phyloP scores from a whole-genome alignment of 2,888 invertebrate species.

The Taphrorychus bicolor region DNA sequence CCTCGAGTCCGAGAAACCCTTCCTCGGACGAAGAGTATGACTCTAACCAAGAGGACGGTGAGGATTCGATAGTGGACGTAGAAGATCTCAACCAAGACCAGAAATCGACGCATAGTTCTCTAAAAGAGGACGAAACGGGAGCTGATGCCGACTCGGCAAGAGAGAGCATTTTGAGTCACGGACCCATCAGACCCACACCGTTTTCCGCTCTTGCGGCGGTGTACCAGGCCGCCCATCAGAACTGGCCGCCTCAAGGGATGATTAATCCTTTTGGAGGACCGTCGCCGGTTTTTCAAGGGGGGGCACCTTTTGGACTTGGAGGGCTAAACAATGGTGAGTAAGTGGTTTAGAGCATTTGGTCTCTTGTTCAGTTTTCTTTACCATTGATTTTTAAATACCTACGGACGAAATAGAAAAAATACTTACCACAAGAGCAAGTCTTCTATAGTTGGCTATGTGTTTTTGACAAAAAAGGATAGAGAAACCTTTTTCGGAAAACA shows the following conservation, averaged over 20 bases:
- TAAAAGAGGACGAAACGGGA: constrained; percentile 54
- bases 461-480: too few relatives aligned
- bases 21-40: constrained; percentile 73
- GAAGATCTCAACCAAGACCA: constrained; percentile 74
- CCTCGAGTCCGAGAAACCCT: constrained; percentile 48
- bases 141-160: constrained; percentile 43
- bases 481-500: too few relatives aligned
- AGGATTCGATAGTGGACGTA: constrained; percentile 75
- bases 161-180: constrained; percentile 60
- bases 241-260: constrained; percentile 66
- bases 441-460: too few relatives aligned
- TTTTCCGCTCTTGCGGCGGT: constrained; percentile 78
- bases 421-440: too few relatives aligned
- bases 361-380: too few relatives aligned
- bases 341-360: neutral
- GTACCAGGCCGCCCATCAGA: constrained; percentile 59
- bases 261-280: constrained; percentile 65
- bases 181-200: constrained; percentile 78
- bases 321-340: constrained; percentile 62
- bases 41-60: constrained; percentile 69
- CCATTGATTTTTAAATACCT: too few relatives aligned
- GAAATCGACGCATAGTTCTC: constrained; percentile 48
- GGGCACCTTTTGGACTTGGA: constrained; percentile 61
- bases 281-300: constrained; percentile 72
- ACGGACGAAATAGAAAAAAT: too few relatives aligned